These are phyloP conservation scores for Branchinecta sandiegonensis DNA, from an alignment of 2,888 invertebrate genomes.

Conservation along the genomic window DNA sequence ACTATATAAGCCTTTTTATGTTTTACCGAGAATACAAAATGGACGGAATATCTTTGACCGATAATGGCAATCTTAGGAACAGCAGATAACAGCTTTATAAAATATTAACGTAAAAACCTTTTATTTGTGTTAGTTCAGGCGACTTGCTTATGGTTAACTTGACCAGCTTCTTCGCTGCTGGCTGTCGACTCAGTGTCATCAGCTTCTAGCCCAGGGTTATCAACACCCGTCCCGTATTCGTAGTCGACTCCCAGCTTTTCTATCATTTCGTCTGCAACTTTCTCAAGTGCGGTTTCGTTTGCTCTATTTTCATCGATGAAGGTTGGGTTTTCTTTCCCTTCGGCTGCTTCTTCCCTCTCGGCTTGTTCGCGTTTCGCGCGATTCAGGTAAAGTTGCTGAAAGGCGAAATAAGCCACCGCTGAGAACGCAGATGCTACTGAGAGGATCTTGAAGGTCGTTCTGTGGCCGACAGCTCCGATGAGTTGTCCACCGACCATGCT, in stretches of 20 bases:
- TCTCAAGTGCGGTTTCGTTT: background rate
- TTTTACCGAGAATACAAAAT: too few species aligned
- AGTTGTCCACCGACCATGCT: constrained; percentile 59
- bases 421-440: constrained; percentile 46
- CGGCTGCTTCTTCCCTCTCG: background rate
- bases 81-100: too few species aligned
- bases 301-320: background rate
- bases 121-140: too few species aligned
- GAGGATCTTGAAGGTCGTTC: constrained; percentile 56
- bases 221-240: background rate
- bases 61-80: too few species aligned
- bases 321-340: background rate
- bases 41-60: too few species aligned
- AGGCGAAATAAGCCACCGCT: constrained; percentile 50
- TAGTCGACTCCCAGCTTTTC: background rate
- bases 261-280: background rate
- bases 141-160: too few species aligned
- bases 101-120: too few species aligned
- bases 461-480: constrained; percentile 54
- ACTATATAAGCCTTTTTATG: too few species aligned
- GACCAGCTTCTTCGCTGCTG: too few species aligned
- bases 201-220: background rate
- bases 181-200: background rate
- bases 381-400: constrained; percentile 47
- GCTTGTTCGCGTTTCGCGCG: background rate